Evolutionary conservation across 1,140 invertebrate genomes (phyloP).

Genomic region (Atta texana): DNA sequence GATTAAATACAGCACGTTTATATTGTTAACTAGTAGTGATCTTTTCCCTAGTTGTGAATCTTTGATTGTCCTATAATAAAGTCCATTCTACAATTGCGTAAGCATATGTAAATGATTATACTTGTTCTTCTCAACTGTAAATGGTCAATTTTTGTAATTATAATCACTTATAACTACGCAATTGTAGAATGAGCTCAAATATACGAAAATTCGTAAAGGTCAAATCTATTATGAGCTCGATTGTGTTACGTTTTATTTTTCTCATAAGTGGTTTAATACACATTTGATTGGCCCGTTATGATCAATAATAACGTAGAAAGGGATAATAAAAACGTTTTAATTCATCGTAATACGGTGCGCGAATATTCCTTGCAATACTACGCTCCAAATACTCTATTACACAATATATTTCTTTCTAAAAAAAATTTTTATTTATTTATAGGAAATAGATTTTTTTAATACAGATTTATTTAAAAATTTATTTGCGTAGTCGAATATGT

Average conservation of each 20-base stretch:
- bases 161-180: no score
- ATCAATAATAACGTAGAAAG: neutral
- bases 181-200: no score
- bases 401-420: neutral
- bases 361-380: neutral
- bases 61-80: neutral
- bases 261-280: conserved; percentile 44
- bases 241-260: conserved; percentile 23
- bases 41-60: neutral
- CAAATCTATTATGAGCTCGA: conserved; percentile 22
- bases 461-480: neutral
- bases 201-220: conserved; percentile 43
- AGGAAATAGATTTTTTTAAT: neutral
- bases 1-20: neutral
- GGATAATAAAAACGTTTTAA: conserved; percentile 30
- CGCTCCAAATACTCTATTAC: neutral
- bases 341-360: neutral
- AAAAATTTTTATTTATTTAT: neutral
- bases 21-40: neutral
- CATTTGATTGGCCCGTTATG: conserved; percentile 43
- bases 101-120: no score
- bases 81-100: no score
- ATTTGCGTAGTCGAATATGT: neutral
- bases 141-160: no score
- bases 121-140: no score